Evolutionary conservation across 2,113 vertebrate genomes (phyloP).

Genomic region (Pseudois nayaur): DNA sequence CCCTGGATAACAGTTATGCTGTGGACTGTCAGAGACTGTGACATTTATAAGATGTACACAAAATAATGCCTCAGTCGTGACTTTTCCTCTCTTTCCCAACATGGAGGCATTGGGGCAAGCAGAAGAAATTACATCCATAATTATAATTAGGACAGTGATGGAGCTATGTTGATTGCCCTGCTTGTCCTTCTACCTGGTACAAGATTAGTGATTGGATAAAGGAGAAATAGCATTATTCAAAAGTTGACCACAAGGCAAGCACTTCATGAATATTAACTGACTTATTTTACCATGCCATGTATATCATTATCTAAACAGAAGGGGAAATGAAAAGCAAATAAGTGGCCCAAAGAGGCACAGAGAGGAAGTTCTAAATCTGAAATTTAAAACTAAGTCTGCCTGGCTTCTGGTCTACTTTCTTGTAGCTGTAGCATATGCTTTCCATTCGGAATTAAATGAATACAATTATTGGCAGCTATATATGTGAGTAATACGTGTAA

Average conservation of each 20-base stretch:
- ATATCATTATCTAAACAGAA: background rate
- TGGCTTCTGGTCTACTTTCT: conserved; percentile 12
- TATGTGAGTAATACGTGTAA: background rate
- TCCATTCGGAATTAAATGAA: conserved; percentile 13
- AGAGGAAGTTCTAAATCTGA: conserved; percentile 14
- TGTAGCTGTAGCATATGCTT: background rate
- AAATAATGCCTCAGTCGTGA: background rate
- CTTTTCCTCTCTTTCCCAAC: background rate
- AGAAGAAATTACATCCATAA: background rate
- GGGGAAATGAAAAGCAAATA: background rate
- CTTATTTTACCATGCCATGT: background rate
- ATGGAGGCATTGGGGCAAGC: background rate
- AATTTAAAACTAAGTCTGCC: conserved; percentile 20
- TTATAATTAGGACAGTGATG: background rate
- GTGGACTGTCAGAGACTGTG: background rate
- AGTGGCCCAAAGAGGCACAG: conserved; percentile 4
- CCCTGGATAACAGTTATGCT: background rate
- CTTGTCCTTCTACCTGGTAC: background rate
- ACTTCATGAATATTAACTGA: background rate
- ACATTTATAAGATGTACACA: background rate
- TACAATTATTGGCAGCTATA: background rate
- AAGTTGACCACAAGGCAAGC: background rate
- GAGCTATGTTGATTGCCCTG: background rate
- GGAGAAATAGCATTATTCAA: background rate
- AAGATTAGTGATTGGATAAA: background rate